phyloP scores from a whole-genome alignment of 2,888 invertebrate species.

The Yponomeuta evonymella region DNA sequence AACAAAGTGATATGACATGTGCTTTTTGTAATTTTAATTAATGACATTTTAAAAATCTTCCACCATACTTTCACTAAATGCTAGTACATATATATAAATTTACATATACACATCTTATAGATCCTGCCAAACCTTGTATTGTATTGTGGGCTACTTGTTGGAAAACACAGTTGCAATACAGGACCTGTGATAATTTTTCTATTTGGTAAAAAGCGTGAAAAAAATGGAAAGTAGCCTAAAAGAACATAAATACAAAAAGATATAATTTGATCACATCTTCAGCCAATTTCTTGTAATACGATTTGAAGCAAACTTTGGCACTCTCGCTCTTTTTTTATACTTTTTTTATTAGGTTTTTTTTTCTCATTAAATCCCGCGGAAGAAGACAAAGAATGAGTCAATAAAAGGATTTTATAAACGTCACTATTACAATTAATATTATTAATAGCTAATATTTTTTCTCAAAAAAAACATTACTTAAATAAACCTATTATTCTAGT shows the following conservation, averaged over 20 bases:
- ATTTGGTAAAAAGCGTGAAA: constrained; percentile 65
- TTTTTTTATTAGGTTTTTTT: constrained; percentile 20
- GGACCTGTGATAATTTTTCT: constrained; percentile 32
- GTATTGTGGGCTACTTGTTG: constrained; percentile 37
- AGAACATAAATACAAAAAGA: constrained; percentile 22
- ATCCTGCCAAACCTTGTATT: background rate
- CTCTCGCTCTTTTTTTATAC: constrained; percentile 41
- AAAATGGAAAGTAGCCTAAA: constrained; percentile 18
- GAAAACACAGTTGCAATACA: constrained; percentile 44
- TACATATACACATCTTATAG: constrained; percentile 29
- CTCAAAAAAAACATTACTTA: constrained; percentile 26
- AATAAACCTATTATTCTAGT: constrained; percentile 62
- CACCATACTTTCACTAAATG: constrained; percentile 70
- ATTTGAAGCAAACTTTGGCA: constrained; percentile 54
- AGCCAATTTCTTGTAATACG: background rate
- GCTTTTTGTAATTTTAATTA: background rate
- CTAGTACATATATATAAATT: constrained; percentile 67
- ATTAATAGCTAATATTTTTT: constrained; percentile 22
- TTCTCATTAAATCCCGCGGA: constrained; percentile 31
- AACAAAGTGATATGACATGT: constrained; percentile 12
- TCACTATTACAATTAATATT: constrained; percentile 31
- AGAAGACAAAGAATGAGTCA: constrained; percentile 24
- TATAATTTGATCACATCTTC: background rate
- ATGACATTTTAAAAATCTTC: constrained; percentile 31
- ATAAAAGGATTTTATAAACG: constrained; percentile 21